A percentile compares a stretch with the other conserved stretches of the same genome.
These are phyloP conservation scores for Microtus oregoni DNA, from an alignment of 2,113 vertebrate genomes.

Conservation along the genomic window DNA sequence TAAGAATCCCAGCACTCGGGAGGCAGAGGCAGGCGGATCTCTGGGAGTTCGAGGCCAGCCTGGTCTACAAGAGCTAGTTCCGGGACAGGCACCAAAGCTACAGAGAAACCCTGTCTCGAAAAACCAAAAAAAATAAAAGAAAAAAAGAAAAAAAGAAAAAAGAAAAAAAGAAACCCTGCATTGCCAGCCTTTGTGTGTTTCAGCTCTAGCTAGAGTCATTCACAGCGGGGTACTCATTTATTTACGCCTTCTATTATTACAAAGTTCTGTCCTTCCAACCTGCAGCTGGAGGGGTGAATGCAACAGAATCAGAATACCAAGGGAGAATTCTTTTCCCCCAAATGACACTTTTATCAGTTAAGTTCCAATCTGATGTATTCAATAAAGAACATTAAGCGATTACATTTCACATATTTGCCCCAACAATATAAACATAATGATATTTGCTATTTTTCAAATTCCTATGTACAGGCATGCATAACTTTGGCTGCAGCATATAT, in stretches of 20 bases:
- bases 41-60: too few relatives aligned
- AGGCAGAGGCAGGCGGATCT: too few relatives aligned
- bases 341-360: background rate
- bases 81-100: too few relatives aligned
- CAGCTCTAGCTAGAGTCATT: background rate
- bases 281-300: background rate
- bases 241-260: background rate
- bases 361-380: background rate
- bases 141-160: too few relatives aligned
- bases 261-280: constrained; percentile 28
- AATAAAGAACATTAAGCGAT: background rate
- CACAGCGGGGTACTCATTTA: background rate
- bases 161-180: constrained; percentile 62
- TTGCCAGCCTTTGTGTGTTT: constrained; percentile 39
- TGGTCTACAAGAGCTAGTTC: too few relatives aligned
- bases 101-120: too few relatives aligned
- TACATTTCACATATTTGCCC: background rate
- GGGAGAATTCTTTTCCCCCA: background rate
- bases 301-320: constrained; percentile 26
- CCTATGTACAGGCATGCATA: background rate
- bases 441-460: background rate
- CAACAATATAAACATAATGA: background rate
- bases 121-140: too few relatives aligned
- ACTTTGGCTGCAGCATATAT: background rate
- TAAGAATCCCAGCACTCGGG: constrained; percentile 73